Evolutionary conservation across 2,888 invertebrate species (phyloP).

Genomic region (Dione juno): DNA sequence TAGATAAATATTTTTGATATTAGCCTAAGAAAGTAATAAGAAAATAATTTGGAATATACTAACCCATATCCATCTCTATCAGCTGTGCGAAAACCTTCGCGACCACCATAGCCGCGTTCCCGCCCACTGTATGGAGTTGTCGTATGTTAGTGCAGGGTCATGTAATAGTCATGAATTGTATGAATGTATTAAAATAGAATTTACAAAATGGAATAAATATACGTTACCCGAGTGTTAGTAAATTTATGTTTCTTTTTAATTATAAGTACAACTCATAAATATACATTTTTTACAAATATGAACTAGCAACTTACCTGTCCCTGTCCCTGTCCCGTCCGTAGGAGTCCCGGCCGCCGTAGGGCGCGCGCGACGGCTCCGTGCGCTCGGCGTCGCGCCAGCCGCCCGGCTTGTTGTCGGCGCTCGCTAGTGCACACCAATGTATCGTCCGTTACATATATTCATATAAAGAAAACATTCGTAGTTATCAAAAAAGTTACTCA

Average conservation of each 20-base stretch:
- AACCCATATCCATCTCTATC: constrained; percentile 64
- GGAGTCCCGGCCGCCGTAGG: constrained; percentile 79
- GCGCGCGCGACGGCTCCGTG: constrained; percentile 71
- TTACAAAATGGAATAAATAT: too few relatives aligned
- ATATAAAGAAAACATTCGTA: background rate
- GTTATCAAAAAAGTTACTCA: constrained; percentile 59
- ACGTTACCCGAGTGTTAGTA: too few relatives aligned
- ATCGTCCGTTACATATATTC: background rate
- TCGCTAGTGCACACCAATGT: constrained; percentile 56
- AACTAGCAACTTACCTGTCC: too few relatives aligned
- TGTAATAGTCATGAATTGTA: too few relatives aligned
- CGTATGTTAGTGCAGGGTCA: too few relatives aligned
- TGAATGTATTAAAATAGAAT: too few relatives aligned
- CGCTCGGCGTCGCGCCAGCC: constrained; percentile 80
- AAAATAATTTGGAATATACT: background rate
- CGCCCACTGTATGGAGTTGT: constrained; percentile 36
- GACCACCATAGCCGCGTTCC: constrained; percentile 68
- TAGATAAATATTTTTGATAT: too few relatives aligned
- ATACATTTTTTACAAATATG: too few relatives aligned
- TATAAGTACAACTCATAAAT: too few relatives aligned
- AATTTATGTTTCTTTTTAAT: too few relatives aligned
- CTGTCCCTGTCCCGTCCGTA: constrained; percentile 67
- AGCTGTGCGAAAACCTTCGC: constrained; percentile 75
- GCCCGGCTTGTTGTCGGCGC: constrained; percentile 74
- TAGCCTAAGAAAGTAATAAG: too few relatives aligned